These are phyloP conservation scores for Arrhopalites spinosus DNA, from an alignment of 2,888 invertebrate genomes.

Conservation along the genomic window DNA sequence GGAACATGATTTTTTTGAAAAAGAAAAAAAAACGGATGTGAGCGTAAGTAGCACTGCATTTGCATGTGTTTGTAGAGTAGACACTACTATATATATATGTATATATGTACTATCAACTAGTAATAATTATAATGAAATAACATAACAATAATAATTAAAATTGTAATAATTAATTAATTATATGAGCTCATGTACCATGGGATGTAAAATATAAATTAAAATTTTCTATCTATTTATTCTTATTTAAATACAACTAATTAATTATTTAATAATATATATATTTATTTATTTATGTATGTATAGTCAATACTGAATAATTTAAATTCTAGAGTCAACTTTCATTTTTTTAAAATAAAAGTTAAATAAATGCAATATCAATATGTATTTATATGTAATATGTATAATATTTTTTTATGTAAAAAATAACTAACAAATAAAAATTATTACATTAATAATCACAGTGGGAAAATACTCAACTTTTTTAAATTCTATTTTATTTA, in stretches of 20 bases:
- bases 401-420: neutral
- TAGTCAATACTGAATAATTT: constrained; percentile 17
- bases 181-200: neutral
- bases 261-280: neutral
- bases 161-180: neutral
- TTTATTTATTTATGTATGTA: neutral
- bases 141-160: constrained; percentile 8
- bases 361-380: constrained; percentile 7
- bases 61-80: too few species aligned
- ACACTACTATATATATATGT: too few species aligned
- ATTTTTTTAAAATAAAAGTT: constrained; percentile 2
- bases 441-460: constrained; percentile 17
- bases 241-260: neutral
- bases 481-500: constrained; percentile 9
- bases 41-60: too few species aligned
- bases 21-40: too few species aligned
- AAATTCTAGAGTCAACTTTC: neutral
- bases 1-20: too few species aligned
- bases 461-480: constrained; percentile 16
- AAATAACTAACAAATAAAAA: constrained; percentile 12
- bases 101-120: neutral
- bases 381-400: neutral
- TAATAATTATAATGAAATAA: neutral
- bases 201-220: constrained; percentile 14
- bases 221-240: constrained; percentile 4